phyloP scores from a whole-genome alignment of 2,888 invertebrate genomes.

The Polymixis lichenea region DNA sequence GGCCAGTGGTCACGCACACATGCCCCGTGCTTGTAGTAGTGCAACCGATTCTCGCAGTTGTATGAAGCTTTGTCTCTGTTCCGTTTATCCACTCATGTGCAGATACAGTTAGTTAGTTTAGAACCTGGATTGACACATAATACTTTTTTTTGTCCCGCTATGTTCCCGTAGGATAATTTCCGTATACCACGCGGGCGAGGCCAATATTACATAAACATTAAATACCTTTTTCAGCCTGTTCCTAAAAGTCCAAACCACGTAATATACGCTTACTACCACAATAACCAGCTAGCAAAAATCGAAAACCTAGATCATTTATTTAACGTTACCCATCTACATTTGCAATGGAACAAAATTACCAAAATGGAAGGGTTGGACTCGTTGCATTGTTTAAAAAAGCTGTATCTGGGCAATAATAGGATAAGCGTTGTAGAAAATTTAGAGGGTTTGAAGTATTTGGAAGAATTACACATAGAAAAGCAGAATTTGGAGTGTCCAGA shows the following conservation, averaged over 20 bases:
- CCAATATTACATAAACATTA: neutral
- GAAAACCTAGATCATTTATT: constrained; percentile 92
- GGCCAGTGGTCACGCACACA: too few species aligned
- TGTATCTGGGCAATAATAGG: constrained; percentile 93
- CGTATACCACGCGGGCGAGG: neutral
- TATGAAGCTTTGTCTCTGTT: too few species aligned
- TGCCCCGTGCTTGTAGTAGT: too few species aligned
- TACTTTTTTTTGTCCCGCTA: neutral
- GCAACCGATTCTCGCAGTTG: too few species aligned
- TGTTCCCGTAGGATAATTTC: neutral
- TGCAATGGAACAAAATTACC: constrained; percentile 94
- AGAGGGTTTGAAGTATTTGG: constrained; percentile 90
- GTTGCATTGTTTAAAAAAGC: constrained; percentile 93
- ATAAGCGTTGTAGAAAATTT: constrained; percentile 93
- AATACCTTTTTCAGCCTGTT: constrained; percentile 82
- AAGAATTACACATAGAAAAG: constrained; percentile 93
- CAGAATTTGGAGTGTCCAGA: constrained; percentile 90
- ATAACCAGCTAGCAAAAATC: constrained; percentile 94
- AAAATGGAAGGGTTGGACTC: constrained; percentile 92
- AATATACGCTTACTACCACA: constrained; percentile 94
- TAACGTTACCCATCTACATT: constrained; percentile 92
- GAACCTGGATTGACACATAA: neutral
- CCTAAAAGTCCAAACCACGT: constrained; percentile 85
- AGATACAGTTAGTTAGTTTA: too few species aligned
- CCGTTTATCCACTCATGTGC: too few species aligned